Percentiles rank a stretch among this genome's conserved stretches.
Conservation (phyloP, 2,113 vertebrate species). For the Macrotus californicus region DNA sequence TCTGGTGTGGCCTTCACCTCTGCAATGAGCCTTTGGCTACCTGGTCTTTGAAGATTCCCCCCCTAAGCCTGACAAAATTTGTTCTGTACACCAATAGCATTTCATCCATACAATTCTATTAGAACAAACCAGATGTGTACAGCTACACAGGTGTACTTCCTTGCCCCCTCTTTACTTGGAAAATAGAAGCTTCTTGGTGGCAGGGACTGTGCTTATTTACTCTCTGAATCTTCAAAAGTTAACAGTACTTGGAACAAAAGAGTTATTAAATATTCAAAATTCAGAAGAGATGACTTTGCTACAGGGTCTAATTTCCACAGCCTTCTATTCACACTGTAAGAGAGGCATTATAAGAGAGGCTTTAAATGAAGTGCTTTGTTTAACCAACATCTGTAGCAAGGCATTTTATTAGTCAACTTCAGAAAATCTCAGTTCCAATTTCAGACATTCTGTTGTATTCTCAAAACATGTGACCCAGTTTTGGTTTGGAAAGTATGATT, state of each 20-base stretch:
- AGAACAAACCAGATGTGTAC: not conserved
- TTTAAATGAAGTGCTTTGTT: not conserved
- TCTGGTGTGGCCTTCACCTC: not conserved
- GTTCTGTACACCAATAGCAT: not conserved
- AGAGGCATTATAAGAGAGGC: not conserved
- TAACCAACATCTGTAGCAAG: not conserved
- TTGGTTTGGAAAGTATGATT: not conserved
- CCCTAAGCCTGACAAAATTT: not conserved
- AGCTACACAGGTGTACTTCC: not conserved
- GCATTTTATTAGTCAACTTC: not conserved
- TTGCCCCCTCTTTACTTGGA: not conserved
- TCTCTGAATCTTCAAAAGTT: not conserved
- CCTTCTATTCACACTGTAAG: not conserved
- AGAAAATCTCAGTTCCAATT: not conserved
- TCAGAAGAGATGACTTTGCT: not conserved
- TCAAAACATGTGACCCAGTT: not conserved
- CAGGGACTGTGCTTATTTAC: not conserved
- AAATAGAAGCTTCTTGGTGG: not conserved
- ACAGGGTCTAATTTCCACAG: not conserved
- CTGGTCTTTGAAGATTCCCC: not conserved
- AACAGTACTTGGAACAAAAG: not conserved
- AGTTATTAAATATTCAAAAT: not conserved
- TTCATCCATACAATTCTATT: not conserved
- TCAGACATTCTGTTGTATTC: not conserved
- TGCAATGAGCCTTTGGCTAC: not conserved